Evolutionary conservation across 2,888 invertebrate species (phyloP).

Genomic region (Rhabditoides inermis): DNA sequence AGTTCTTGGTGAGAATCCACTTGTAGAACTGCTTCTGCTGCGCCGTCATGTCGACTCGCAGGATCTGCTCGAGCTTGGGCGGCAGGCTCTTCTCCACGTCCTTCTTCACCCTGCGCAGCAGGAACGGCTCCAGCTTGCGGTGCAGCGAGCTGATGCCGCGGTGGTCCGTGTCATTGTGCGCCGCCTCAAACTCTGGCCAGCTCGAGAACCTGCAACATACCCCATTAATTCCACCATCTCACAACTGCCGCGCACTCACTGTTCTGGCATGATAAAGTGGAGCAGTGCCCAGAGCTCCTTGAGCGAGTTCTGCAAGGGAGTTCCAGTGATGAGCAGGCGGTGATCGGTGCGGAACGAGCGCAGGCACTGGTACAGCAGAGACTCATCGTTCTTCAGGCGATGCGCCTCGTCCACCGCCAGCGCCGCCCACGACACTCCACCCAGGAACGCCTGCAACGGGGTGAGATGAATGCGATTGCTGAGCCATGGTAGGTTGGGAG

Average conservation of each 20-base stretch:
- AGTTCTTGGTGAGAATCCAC: slow-evolving; percentile 97
- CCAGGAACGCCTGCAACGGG: slow-evolving; percentile 63
- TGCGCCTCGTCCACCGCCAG: slow-evolving; percentile 95
- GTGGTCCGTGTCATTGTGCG: slow-evolving; percentile 71
- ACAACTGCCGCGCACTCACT: slow-evolving; percentile 59
- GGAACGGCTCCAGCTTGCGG: slow-evolving; percentile 86
- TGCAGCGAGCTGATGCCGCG: slow-evolving; percentile 90
- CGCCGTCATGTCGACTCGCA: slow-evolving; percentile 94
- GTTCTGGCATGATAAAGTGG: slow-evolving; percentile 95
- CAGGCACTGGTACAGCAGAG: slow-evolving; percentile 85
- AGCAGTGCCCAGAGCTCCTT: slow-evolving; percentile 94
- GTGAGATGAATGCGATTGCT: too few relatives aligned
- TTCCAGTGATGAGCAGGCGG: slow-evolving; percentile 72
- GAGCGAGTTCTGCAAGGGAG: slow-evolving; percentile 93
- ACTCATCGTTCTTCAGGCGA: slow-evolving; percentile 94
- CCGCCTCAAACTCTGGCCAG: slow-evolving; percentile 92
- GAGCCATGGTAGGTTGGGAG: slow-evolving; percentile 28
- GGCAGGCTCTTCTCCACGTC: slow-evolving; percentile 97
- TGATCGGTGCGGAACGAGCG: slow-evolving; percentile 92
- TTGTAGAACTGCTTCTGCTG: slow-evolving; percentile 96
- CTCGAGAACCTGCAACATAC: slow-evolving; percentile 66
- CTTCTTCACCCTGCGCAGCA: slow-evolving; percentile 88
- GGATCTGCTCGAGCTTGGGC: slow-evolving; percentile 97
- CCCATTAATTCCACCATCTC: not conserved
- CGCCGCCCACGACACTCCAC: slow-evolving; percentile 84